Percentiles rank a stretch among this genome's conserved stretches.
phyloP scores from a whole-genome alignment of 1,140 invertebrate species.

The Lepeophtheirus salmonis region DNA sequence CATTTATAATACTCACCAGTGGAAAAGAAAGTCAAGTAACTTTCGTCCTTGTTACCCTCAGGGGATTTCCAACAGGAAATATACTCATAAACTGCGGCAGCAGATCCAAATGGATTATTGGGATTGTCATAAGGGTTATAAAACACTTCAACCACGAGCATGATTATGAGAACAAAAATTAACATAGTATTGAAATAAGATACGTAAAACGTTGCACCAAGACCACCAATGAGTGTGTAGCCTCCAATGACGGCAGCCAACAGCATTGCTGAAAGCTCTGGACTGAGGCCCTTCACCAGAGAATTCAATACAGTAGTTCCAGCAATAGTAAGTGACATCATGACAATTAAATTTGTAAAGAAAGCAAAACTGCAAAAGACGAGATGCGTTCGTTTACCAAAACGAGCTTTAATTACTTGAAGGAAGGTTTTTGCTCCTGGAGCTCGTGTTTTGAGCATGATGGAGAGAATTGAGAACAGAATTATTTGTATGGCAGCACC shows the following conservation, averaged over 20 bases:
- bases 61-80: conserved; percentile 23
- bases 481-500: conserved; percentile 30
- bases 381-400: conserved; percentile 27
- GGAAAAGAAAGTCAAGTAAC: conserved; percentile 28
- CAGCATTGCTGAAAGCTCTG: conserved; percentile 27
- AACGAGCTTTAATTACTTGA: conserved; percentile 29
- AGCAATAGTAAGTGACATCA: conserved; percentile 29
- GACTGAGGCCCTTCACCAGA: conserved; percentile 23
- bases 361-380: conserved; percentile 28
- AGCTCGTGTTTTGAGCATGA: conserved; percentile 28
- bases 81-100: conserved; percentile 19
- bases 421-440: conserved; percentile 31
- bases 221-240: conserved; percentile 29
- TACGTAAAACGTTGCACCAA: conserved; percentile 30
- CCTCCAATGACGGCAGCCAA: conserved; percentile 27
- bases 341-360: conserved; percentile 29
- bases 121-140: conserved; percentile 21
- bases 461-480: conserved; percentile 29
- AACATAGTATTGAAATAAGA: conserved; percentile 30
- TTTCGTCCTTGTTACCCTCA: conserved; percentile 25
- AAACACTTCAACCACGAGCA: conserved; percentile 27
- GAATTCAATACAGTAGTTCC: conserved; percentile 22
- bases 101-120: conserved; percentile 20
- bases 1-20: too few relatives aligned
- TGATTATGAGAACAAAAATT: conserved; percentile 27